Evolutionary conservation across 1,140 invertebrate species (phyloP).

Genomic region (Ostrea denselamellosa): DNA sequence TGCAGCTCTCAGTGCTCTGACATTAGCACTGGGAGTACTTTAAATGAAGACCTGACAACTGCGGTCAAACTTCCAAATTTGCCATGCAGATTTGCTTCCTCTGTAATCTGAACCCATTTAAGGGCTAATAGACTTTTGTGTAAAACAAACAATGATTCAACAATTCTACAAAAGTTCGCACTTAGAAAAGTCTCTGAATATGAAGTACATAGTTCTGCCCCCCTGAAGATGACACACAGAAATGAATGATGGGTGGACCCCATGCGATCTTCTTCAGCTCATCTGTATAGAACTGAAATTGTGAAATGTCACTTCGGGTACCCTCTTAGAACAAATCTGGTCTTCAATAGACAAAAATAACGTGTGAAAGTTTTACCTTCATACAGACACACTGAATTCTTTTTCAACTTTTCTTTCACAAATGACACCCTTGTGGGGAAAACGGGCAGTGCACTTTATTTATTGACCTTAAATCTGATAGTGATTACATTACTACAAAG

Average conservation of each 20-base stretch:
- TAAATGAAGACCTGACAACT: slow-evolving; percentile 1
- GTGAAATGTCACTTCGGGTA: background rate
- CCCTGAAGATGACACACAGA: slow-evolving; percentile 21
- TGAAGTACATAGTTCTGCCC: slow-evolving; percentile 18
- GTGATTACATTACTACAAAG: too few species aligned
- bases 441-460: too few species aligned
- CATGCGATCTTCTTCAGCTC: background rate
- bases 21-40: slow-evolving; percentile 2
- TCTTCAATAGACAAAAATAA: too few species aligned
- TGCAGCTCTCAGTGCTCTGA: background rate
- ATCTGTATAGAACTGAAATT: background rate
- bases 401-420: too few species aligned
- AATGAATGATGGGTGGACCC: slow-evolving; percentile 29
- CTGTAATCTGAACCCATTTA: slow-evolving; percentile 31
- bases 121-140: background rate
- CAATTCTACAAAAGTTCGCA: slow-evolving; percentile 29
- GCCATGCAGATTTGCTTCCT: background rate
- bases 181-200: background rate
- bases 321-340: too few species aligned
- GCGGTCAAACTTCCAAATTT: background rate
- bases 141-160: slow-evolving; percentile 33
- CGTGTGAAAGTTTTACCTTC: too few species aligned
- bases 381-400: too few species aligned
- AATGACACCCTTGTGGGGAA: too few species aligned
- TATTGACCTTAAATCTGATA: too few species aligned